A percentile compares a stretch with the other conserved stretches of the same genome.
Evolutionary conservation across 2,888 invertebrate species (phyloP).

Genomic region (Serrognathus titanus): DNA sequence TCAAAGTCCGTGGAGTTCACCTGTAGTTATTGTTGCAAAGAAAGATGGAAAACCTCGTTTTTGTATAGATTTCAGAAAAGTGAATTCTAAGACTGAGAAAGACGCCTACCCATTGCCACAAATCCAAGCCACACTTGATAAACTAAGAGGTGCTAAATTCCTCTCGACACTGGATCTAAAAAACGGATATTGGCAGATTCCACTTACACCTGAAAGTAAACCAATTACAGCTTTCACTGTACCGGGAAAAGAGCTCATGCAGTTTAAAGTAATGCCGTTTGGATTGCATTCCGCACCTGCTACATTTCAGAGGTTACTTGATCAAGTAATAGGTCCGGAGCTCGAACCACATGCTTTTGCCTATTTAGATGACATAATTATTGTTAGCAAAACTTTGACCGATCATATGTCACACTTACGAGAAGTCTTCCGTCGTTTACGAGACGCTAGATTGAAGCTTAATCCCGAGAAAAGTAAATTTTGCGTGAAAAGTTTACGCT

Average conservation of each 20-base stretch:
- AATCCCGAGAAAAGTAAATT: slow-evolving; percentile 29
- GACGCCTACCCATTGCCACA: neutral
- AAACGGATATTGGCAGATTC: neutral
- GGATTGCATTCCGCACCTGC: slow-evolving; percentile 23
- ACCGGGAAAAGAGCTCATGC: no score
- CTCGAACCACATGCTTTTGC: slow-evolving; percentile 25
- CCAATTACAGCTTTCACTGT: slow-evolving; percentile 25
- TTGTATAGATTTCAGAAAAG: neutral
- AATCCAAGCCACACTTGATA: neutral
- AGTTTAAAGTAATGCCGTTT: slow-evolving; percentile 23
- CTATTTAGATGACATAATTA: slow-evolving; percentile 28
- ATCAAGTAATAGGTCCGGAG: slow-evolving; percentile 25
- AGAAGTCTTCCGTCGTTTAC: slow-evolving; percentile 19
- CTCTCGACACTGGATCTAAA: neutral
- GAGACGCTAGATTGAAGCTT: slow-evolving; percentile 20
- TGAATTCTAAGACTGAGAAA: neutral
- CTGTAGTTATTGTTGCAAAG: neutral
- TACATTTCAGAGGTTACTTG: slow-evolving; percentile 21
- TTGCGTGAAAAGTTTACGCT: slow-evolving; percentile 22
- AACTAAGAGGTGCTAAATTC: neutral
- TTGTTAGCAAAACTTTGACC: slow-evolving; percentile 19
- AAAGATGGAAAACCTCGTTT: neutral
- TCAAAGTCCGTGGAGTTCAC: neutral
- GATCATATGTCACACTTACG: slow-evolving; percentile 3
- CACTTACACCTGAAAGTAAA: slow-evolving; percentile 1